Evolutionary conservation across 2,888 invertebrate genomes (phyloP).

Genomic region (Aquatica leii): DNA sequence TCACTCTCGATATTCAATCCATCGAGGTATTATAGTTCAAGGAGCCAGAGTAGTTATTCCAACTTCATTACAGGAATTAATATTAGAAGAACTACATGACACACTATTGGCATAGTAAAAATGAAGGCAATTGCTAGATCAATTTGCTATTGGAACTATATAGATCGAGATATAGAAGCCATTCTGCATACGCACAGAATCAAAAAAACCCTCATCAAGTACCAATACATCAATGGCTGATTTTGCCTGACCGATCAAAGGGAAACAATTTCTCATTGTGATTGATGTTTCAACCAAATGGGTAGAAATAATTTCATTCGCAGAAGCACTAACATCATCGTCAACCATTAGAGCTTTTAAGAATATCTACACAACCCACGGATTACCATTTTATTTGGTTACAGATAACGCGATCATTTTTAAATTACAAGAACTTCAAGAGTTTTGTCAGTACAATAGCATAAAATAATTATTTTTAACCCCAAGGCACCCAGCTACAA

Average conservation of each 20-base stretch:
- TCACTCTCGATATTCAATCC: not conserved
- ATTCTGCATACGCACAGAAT: no score
- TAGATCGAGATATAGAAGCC: no score
- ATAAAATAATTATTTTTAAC: slow-evolving; percentile 33
- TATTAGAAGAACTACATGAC: slow-evolving; percentile 41
- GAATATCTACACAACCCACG: not conserved
- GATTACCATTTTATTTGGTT: not conserved
- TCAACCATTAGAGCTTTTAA: no score
- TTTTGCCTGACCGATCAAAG: no score
- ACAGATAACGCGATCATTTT: slow-evolving; percentile 46
- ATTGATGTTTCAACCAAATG: slow-evolving; percentile 43
- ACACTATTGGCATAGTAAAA: slow-evolving; percentile 23
- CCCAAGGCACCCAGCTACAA: no score
- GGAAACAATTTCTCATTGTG: no score
- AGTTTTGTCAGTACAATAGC: slow-evolving; percentile 39
- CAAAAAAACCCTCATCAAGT: no score
- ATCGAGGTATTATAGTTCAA: not conserved
- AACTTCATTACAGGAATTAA: slow-evolving; percentile 19
- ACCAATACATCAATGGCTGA: no score
- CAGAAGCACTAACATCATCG: slow-evolving; percentile 5
- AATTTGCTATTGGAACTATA: no score
- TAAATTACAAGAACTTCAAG: slow-evolving; percentile 40
- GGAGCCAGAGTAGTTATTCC: no score
- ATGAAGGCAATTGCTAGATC: slow-evolving; percentile 19
- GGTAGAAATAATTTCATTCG: slow-evolving; percentile 27